Evolutionary conservation across 2,113 vertebrate species (phyloP).

Genomic region (Protobothrops mucrosquamatus): DNA sequence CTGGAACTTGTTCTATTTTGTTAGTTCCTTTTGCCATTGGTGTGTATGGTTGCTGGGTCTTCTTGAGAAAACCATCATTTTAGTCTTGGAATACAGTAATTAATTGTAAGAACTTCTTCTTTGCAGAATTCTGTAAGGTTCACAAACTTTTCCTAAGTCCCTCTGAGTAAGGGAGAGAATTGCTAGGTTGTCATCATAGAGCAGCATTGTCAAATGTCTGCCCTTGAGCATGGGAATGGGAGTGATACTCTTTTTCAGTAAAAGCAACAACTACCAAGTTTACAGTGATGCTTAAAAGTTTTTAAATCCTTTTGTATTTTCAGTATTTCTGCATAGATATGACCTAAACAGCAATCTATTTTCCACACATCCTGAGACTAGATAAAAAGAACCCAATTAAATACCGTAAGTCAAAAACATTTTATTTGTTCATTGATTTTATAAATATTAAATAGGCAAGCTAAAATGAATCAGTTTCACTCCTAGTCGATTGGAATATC

Average conservation of each 20-base stretch:
- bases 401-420: too few species aligned
- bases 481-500: too few species aligned
- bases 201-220: not conserved
- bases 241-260: not conserved
- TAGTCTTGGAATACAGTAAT: too few species aligned
- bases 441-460: too few species aligned
- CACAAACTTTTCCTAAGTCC: not conserved
- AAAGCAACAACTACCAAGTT: not conserved
- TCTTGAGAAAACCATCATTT: not conserved
- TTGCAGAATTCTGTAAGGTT: not conserved
- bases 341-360: too few species aligned
- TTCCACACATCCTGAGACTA: too few species aligned
- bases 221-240: not conserved
- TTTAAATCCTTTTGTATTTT: not conserved
- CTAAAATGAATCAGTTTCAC: too few species aligned
- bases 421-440: too few species aligned
- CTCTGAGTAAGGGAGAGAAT: not conserved
- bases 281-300: not conserved
- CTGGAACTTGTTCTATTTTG: too few species aligned
- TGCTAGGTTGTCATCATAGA: not conserved
- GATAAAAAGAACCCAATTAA: too few species aligned
- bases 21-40: not conserved
- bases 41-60: not conserved
- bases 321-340: too few species aligned
- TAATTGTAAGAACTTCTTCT: too few species aligned